Conservation (phyloP, 2,797 vertebrate species). For the Streptopelia turtur region DNA sequence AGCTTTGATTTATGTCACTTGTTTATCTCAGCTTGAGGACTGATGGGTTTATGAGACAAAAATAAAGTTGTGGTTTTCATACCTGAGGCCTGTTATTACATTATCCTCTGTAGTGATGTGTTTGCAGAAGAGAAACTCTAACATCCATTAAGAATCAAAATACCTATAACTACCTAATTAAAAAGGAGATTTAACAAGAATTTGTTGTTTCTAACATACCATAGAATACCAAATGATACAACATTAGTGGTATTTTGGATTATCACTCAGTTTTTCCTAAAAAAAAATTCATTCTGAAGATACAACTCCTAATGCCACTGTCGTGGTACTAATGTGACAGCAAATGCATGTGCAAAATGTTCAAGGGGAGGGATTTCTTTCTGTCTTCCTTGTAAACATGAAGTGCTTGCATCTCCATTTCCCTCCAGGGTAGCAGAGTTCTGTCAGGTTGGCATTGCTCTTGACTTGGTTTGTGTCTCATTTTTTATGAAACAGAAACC, state of each 20-base stretch:
- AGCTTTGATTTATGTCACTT: constrained; percentile 67
- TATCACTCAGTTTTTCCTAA: not conserved
- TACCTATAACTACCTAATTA: not conserved
- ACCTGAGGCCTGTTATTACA: not conserved
- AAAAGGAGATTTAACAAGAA: not conserved
- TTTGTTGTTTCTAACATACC: not conserved
- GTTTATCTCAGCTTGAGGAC: constrained; percentile 30
- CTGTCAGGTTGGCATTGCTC: not conserved
- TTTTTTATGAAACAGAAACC: not conserved
- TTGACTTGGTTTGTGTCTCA: not conserved
- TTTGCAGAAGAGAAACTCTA: not conserved
- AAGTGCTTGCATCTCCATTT: not conserved
- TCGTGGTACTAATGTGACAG: not conserved
- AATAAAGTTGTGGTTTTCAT: constrained; percentile 22
- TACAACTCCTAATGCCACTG: accelerated
- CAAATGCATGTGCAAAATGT: not conserved
- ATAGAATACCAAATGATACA: not conserved
- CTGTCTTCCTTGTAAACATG: accelerated
- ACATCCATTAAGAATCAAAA: not conserved
- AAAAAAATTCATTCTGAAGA: not conserved
- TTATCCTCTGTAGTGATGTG: not conserved
- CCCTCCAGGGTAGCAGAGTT: not conserved
- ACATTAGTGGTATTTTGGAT: not conserved
- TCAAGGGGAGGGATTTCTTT: not conserved
- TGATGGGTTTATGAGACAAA: constrained; percentile 13